These are phyloP conservation scores for Zhengitettix transpicula DNA, from an alignment of 2,888 invertebrate species.

Conservation along the genomic window DNA sequence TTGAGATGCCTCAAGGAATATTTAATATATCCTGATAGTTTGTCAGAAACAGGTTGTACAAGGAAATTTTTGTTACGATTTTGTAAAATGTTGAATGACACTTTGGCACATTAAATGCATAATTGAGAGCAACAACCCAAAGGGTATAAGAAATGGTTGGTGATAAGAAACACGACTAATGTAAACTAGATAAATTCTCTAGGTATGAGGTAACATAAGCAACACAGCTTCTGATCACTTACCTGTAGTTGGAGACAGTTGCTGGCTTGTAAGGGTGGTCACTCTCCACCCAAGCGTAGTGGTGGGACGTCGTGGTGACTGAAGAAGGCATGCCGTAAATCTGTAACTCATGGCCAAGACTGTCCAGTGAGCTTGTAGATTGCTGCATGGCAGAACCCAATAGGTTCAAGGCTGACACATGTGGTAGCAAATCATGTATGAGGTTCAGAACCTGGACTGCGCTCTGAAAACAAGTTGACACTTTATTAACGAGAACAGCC, in stretches of 20 bases:
- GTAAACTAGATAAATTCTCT: no score
- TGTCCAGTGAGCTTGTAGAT: conserved; percentile 26
- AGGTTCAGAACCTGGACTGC: conserved; percentile 71
- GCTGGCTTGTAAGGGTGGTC: conserved; percentile 93
- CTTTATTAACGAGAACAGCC: no score
- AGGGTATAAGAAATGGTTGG: no score
- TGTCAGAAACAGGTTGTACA: no score
- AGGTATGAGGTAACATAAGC: no score
- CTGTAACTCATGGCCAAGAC: conserved; percentile 12
- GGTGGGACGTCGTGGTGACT: conserved; percentile 55
- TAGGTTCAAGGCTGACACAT: conserved; percentile 72
- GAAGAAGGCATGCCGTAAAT: conserved; percentile 8
- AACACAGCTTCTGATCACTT: conserved; percentile 9
- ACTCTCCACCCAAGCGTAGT: conserved; percentile 85
- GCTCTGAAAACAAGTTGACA: conserved; percentile 36
- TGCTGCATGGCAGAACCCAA: conserved; percentile 25
- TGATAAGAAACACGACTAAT: no score
- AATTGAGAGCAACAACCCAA: not conserved
- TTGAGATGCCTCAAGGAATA: no score
- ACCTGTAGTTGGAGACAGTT: conserved; percentile 68
- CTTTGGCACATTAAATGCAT: no score
- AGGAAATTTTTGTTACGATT: no score
- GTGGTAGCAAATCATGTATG: conserved; percentile 76
- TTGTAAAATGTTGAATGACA: no score
- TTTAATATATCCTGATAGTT: no score